Percentiles rank a stretch among this genome's conserved stretches.
phyloP scores from a whole-genome alignment of 1,140 invertebrate genomes.

The Sweltsa coloradensis region DNA sequence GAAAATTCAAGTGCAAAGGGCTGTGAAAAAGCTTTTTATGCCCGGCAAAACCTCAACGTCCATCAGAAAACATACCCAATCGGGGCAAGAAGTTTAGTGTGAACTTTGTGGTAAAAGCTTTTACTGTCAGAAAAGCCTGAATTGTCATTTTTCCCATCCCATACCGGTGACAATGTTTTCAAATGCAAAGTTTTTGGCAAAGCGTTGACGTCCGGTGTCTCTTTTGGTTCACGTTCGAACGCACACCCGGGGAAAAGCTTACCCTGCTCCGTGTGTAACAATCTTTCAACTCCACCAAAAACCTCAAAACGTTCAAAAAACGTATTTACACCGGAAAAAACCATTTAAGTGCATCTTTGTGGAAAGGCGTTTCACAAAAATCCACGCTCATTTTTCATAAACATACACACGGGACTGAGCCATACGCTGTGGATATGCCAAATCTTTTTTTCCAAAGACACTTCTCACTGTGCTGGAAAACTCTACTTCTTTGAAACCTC shows the following conservation, averaged over 20 bases:
- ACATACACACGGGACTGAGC: conserved; percentile 23
- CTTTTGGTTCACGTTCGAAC: too few species aligned
- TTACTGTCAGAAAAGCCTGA: too few species aligned
- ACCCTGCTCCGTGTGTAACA: too few species aligned
- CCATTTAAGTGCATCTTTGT: conserved; percentile 54
- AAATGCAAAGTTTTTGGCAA: conserved; percentile 55
- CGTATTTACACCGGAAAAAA: too few species aligned
- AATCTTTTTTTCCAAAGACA: too few species aligned
- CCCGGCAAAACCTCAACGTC: neutral
- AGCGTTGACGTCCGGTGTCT: neutral
- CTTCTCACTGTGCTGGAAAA: too few species aligned
- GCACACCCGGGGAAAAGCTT: too few species aligned
- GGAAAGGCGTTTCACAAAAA: conserved; percentile 38
- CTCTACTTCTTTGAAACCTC: too few species aligned
- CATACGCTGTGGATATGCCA: conserved; percentile 30
- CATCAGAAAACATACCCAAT: conserved; percentile 2
- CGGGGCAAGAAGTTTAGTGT: too few species aligned
- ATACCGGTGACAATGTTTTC: conserved; percentile 51
- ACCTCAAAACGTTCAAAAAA: too few species aligned
- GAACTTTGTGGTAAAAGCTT: too few species aligned
- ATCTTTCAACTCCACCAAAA: too few species aligned
- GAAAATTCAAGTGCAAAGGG: conserved; percentile 14
- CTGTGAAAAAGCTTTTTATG: conserved; percentile 8
- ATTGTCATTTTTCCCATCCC: conserved; percentile 7
- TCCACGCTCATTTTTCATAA: conserved; percentile 34